A percentile compares a stretch with the other conserved stretches of the same genome.
These are phyloP conservation scores for Ophraella communa DNA, from an alignment of 2,888 invertebrate species.

Conservation along the genomic window DNA sequence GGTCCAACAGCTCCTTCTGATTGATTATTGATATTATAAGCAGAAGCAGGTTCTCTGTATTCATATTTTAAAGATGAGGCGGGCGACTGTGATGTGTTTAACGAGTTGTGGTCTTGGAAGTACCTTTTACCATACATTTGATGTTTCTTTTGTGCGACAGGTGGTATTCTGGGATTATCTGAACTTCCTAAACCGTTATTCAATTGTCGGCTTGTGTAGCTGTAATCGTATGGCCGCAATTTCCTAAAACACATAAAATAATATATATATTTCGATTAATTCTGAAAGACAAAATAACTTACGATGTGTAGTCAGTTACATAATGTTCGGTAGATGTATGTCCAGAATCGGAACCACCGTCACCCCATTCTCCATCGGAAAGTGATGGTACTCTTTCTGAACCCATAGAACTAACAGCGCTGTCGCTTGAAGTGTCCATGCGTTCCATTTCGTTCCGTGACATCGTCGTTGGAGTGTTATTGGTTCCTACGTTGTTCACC, in stretches of 20 bases:
- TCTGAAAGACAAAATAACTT: slow-evolving; percentile 35
- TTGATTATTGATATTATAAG: slow-evolving; percentile 54
- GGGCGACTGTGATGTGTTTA: slow-evolving; percentile 47
- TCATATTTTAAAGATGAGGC: slow-evolving; percentile 65
- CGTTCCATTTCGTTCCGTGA: slow-evolving; percentile 67
- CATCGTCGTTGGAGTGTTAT: slow-evolving; percentile 50
- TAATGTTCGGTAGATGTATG: slow-evolving; percentile 68
- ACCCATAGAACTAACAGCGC: slow-evolving; percentile 92
- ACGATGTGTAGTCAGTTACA: slow-evolving; percentile 79
- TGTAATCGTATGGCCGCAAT: slow-evolving; percentile 78
- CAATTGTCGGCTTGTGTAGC: slow-evolving; percentile 66
- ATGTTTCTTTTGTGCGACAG: slow-evolving; percentile 87
- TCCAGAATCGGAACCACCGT: slow-evolving; percentile 82
- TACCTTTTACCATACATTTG: slow-evolving; percentile 91
- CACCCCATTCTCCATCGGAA: slow-evolving; percentile 91
- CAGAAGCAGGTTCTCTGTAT: slow-evolving; percentile 60
- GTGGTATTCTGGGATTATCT: slow-evolving; percentile 66
- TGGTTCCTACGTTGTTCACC: slow-evolving; percentile 56
- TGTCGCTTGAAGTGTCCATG: slow-evolving; percentile 86
- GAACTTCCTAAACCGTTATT: slow-evolving; percentile 51
- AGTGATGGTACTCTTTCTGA: slow-evolving; percentile 87
- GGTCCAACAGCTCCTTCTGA: slow-evolving; percentile 61
- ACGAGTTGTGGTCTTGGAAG: slow-evolving; percentile 43
- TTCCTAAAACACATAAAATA: slow-evolving; percentile 66
- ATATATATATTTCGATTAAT: too few species aligned